Conservation (phyloP, 1,140 invertebrate species). For the Drosophila bocqueti region DNA sequence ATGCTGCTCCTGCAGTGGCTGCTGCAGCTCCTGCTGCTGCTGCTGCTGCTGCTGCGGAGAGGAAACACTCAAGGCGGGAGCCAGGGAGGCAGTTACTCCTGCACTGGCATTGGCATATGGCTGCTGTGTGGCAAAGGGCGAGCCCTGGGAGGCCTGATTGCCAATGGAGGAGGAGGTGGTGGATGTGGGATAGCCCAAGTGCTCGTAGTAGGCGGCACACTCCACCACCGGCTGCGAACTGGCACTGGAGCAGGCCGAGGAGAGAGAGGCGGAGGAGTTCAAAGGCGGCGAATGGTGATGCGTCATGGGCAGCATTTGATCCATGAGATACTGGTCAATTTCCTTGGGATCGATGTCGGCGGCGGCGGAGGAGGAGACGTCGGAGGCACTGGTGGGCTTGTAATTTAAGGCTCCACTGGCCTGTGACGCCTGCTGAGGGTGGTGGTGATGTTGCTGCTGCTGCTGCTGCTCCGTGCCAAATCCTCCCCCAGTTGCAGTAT, state of each 20-base stretch:
- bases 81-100: constrained; percentile 1
- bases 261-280: constrained; percentile 72
- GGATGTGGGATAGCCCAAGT: constrained; percentile 50
- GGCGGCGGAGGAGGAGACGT: not conserved
- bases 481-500: constrained; percentile 41
- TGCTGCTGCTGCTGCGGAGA: constrained; percentile 36
- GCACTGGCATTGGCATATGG: constrained; percentile 21
- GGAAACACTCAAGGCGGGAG: constrained; percentile 30
- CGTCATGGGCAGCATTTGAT: constrained; percentile 80
- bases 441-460: constrained; percentile 8
- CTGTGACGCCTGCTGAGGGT: constrained; percentile 55
- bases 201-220: constrained; percentile 65
- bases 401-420: constrained; percentile 82
- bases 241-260: constrained; percentile 73
- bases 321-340: constrained; percentile 85
- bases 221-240: constrained; percentile 69
- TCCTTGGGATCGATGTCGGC: constrained; percentile 84
- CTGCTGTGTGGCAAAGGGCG: constrained; percentile 38
- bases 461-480: constrained; percentile 25
- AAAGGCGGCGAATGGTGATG: constrained; percentile 68
- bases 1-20: constrained; percentile 50
- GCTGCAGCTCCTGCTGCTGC: constrained; percentile 42
- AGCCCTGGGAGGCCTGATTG: constrained; percentile 16
- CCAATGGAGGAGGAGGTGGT: constrained; percentile 3
- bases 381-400: constrained; percentile 34